phyloP scores from a whole-genome alignment of 2,797 vertebrate species.

The Arremon brunneinucha region DNA sequence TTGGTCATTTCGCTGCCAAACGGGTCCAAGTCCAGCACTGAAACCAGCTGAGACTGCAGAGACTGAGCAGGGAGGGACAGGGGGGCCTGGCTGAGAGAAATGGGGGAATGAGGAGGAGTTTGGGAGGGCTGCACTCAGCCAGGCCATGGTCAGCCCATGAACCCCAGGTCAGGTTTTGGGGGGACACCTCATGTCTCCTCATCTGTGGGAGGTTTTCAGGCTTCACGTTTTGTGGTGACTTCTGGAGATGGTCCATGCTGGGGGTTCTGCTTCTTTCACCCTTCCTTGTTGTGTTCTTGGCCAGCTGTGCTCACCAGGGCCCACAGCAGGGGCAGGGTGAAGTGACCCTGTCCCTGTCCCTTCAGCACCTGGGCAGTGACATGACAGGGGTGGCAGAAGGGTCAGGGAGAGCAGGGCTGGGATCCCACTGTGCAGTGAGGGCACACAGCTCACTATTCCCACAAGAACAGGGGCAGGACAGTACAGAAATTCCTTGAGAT shows the following conservation, averaged over 20 bases:
- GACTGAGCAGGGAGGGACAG: neutral
- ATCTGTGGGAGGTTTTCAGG: neutral
- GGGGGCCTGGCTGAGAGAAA: neutral
- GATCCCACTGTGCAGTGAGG: neutral
- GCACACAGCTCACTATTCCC: neutral
- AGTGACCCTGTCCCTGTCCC: neutral
- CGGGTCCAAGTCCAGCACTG: neutral
- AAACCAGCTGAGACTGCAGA: neutral
- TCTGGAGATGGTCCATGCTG: neutral
- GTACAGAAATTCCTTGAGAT: neutral
- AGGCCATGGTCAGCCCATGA: neutral
- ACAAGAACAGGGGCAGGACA: neutral
- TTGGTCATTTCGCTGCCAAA: neutral
- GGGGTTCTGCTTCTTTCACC: neutral
- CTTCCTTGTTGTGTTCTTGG: neutral
- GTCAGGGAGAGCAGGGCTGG: neutral
- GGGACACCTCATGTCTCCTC: neutral
- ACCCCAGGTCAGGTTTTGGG: neutral
- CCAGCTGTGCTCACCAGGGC: neutral
- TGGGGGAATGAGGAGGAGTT: neutral
- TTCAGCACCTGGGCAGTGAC: neutral
- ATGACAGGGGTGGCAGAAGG: neutral
- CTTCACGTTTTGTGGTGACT: neutral
- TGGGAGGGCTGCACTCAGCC: neutral
- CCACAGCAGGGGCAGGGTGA: neutral